These are phyloP conservation scores for Calliphora vomitoria DNA, from an alignment of 2,888 invertebrate genomes.

Conservation along the genomic window DNA sequence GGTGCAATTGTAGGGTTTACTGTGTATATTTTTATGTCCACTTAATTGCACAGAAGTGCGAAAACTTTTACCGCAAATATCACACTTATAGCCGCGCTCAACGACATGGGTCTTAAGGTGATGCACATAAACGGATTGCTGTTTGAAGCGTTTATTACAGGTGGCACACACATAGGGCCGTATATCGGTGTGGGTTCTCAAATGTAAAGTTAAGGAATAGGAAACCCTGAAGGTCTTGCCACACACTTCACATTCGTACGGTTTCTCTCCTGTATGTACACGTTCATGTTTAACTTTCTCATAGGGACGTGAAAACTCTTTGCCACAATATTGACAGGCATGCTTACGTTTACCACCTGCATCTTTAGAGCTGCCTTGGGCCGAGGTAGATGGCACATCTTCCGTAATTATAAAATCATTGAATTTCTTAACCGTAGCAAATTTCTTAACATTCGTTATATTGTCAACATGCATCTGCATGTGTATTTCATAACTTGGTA, in stretches of 20 bases:
- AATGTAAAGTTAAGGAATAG: constrained; percentile 91
- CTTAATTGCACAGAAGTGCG: constrained; percentile 92
- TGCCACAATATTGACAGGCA: constrained; percentile 89
- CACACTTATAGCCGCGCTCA: constrained; percentile 90
- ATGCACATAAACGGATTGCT: constrained; percentile 92
- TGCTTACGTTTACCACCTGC: constrained; percentile 85
- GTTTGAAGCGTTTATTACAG: constrained; percentile 90
- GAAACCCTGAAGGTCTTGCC: constrained; percentile 92
- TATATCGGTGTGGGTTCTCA: constrained; percentile 92
- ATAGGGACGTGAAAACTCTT: constrained; percentile 90
- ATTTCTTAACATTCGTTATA: constrained; percentile 11
- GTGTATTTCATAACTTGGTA: constrained; percentile 89
- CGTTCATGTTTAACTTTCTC: constrained; percentile 94
- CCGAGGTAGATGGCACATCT: constrained; percentile 61
- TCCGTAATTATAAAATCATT: background rate
- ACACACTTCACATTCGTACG: constrained; percentile 91
- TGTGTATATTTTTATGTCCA: constrained; percentile 92
- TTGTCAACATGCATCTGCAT: constrained; percentile 87
- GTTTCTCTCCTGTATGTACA: constrained; percentile 93
- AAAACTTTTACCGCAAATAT: constrained; percentile 91
- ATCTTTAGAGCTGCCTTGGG: constrained; percentile 19
- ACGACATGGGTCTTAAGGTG: constrained; percentile 91
- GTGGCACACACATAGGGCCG: constrained; percentile 91
- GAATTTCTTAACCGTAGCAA: background rate
- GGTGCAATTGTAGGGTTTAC: constrained; percentile 91